Evolutionary conservation across 2,888 invertebrate species (phyloP).

Genomic region (Amiota communis): DNA sequence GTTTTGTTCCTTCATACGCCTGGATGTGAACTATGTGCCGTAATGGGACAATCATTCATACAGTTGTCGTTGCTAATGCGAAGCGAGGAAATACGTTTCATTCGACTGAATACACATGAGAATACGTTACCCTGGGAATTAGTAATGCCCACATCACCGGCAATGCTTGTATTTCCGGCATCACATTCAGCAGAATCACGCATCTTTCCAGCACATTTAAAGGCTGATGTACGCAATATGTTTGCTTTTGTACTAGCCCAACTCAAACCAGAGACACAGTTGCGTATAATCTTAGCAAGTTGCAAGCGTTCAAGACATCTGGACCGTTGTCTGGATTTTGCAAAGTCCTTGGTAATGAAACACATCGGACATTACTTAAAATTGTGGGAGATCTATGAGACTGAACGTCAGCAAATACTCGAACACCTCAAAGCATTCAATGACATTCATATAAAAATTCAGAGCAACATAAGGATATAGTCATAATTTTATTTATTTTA

Average conservation of each 20-base stretch:
- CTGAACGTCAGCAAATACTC: slow-evolving; percentile 55
- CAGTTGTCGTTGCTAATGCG: slow-evolving; percentile 67
- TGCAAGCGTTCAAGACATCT: slow-evolving; percentile 52
- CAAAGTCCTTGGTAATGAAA: slow-evolving; percentile 56
- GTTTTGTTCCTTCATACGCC: slow-evolving; percentile 85
- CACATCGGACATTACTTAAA: slow-evolving; percentile 61
- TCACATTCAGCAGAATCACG: slow-evolving; percentile 77
- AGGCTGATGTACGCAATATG: slow-evolving; percentile 71
- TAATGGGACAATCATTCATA: slow-evolving; percentile 80
- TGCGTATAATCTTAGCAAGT: slow-evolving; percentile 52
- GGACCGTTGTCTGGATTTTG: slow-evolving; percentile 62
- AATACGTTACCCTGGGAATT: slow-evolving; percentile 88
- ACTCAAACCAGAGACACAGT: slow-evolving; percentile 73
- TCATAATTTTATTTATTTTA: neutral
- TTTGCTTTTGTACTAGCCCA: slow-evolving; percentile 83
- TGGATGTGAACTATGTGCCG: slow-evolving; percentile 84
- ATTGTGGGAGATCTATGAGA: slow-evolving; percentile 60
- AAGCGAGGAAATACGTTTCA: slow-evolving; percentile 72
- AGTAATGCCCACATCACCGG: slow-evolving; percentile 85
- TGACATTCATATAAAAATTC: slow-evolving; percentile 58
- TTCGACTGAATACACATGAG: slow-evolving; percentile 84
- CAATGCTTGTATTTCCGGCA: slow-evolving; percentile 86
- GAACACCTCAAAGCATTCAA: slow-evolving; percentile 59
- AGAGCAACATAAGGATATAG: slow-evolving; percentile 48
- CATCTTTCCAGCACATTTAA: slow-evolving; percentile 77